Conservation (phyloP, 2,797 vertebrate species). For the Gallinago nigripennis region DNA sequence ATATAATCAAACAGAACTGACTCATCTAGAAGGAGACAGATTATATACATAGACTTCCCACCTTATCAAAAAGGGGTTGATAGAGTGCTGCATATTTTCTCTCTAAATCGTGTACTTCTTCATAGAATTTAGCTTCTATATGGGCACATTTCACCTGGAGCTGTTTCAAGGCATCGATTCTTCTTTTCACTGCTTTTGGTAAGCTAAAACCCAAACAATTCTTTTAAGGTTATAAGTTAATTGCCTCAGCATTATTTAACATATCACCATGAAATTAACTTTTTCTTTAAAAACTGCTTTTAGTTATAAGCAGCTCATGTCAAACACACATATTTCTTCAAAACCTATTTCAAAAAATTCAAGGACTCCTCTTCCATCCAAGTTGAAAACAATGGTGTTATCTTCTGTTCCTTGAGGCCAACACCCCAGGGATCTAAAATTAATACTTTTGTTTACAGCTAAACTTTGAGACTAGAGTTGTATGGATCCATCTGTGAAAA, state of each 20-base stretch:
- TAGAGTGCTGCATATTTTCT: conserved; percentile 94
- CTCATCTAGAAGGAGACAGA: neutral
- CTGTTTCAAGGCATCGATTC: conserved; percentile 94
- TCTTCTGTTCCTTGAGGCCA: neutral
- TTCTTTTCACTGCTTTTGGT: conserved; percentile 92
- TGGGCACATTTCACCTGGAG: conserved; percentile 94
- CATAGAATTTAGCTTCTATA: conserved; percentile 97
- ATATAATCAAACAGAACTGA: neutral
- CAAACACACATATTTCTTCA: neutral
- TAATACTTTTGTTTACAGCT: neutral
- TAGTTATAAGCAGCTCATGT: neutral
- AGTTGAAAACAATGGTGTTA: neutral
- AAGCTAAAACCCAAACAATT: conserved; percentile 73
- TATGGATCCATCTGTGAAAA: neutral
- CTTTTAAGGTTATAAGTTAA: neutral
- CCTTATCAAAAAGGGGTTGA: conserved; percentile 95
- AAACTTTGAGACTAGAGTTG: neutral
- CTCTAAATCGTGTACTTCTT: conserved; percentile 96
- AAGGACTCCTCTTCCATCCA: conserved; percentile 7
- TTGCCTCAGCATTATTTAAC: neutral
- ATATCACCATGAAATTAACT: neutral
- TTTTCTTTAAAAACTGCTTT: too few species aligned
- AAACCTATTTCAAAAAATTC: neutral
- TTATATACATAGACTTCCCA: conserved; percentile 13
- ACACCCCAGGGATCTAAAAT: neutral